Evolutionary conservation across 2,888 invertebrate species (phyloP).

Genomic region (Epiblema foenella): DNA sequence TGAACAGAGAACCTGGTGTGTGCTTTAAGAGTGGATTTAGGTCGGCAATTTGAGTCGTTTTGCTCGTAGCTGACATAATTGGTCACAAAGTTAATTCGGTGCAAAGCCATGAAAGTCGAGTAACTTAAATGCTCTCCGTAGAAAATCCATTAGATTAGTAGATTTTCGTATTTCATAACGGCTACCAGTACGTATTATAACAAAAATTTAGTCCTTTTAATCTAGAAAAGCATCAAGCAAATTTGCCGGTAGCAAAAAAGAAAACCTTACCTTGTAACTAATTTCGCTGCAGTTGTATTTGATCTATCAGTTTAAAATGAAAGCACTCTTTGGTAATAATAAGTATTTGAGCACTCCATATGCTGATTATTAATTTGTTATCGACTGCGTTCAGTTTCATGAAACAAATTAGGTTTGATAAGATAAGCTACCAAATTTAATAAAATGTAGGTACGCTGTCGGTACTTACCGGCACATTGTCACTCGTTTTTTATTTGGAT

Average conservation of each 20-base stretch:
- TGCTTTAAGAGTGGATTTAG: constrained; percentile 38
- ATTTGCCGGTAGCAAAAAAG: constrained; percentile 13
- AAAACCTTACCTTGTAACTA: constrained; percentile 24
- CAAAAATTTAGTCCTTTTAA: constrained; percentile 1
- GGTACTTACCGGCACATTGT: not conserved
- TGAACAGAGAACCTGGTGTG: constrained; percentile 33
- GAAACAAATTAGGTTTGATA: not conserved
- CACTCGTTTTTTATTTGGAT: not conserved
- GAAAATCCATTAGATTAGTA: not conserved
- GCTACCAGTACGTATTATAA: not conserved
- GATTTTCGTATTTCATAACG: constrained; percentile 16
- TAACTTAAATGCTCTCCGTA: not conserved
- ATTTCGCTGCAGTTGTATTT: constrained; percentile 25
- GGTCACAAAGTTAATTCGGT: constrained; percentile 29
- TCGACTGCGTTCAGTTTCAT: not conserved
- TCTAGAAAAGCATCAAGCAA: not conserved
- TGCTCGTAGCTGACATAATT: constrained; percentile 28
- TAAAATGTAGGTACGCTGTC: not conserved
- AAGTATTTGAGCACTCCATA: too few relatives aligned
- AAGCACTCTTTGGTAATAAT: too few relatives aligned
- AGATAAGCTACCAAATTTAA: not conserved
- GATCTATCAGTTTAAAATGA: not conserved
- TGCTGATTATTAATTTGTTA: constrained; percentile 4
- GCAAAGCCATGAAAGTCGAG: not conserved
- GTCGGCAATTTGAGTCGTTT: constrained; percentile 23